phyloP scores from a whole-genome alignment of 2,113 vertebrate genomes.

The Picathartes gymnocephalus region DNA sequence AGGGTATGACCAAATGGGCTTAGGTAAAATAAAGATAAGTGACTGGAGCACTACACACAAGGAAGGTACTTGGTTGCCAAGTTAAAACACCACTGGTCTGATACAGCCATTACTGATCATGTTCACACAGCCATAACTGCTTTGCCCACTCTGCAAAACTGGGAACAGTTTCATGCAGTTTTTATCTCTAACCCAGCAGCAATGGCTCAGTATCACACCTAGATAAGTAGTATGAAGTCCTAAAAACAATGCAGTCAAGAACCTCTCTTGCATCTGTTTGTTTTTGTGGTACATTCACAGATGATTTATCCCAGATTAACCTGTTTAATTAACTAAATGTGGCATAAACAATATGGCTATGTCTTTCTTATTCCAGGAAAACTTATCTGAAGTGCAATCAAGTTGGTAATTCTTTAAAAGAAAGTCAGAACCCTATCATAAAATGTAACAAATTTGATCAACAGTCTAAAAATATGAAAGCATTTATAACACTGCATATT shows the following conservation, averaged over 20 bases:
- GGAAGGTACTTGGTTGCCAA: not conserved
- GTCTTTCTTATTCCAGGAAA: not conserved
- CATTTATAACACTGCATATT: not conserved
- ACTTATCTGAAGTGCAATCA: not conserved
- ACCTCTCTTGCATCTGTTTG: not conserved
- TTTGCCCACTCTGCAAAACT: not conserved
- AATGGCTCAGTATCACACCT: not conserved
- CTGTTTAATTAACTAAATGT: not conserved
- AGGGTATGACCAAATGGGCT: not conserved
- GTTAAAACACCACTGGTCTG: not conserved
- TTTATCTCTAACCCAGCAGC: not conserved
- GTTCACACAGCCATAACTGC: not conserved
- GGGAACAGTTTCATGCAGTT: not conserved
- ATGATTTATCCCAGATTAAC: not conserved
- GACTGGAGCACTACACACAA: not conserved
- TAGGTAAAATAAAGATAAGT: not conserved
- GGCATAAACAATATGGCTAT: not conserved
- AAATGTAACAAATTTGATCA: not conserved
- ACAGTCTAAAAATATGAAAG: not conserved
- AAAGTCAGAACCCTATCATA: not conserved
- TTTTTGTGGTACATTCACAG: not conserved
- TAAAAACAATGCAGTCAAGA: not conserved
- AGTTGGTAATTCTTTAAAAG: not conserved
- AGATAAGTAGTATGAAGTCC: not conserved
- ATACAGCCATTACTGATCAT: not conserved